A percentile compares a stretch with the other conserved stretches of the same genome.
Evolutionary conservation across 92 coral and sea anemone genomes (phyloP).

Genomic region (Paramuricea clavata): DNA sequence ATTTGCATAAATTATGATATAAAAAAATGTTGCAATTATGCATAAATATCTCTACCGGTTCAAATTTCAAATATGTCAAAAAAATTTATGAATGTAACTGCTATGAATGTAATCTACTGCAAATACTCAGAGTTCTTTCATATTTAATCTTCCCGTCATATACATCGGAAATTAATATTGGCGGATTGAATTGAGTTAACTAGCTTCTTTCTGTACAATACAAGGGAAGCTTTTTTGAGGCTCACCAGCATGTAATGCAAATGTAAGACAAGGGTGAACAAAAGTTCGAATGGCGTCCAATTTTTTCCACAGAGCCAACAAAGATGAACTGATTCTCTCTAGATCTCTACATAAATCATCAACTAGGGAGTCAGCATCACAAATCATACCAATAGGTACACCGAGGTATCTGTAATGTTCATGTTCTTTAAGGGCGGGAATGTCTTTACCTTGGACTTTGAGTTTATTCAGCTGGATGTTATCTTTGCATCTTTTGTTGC

Average conservation of each 20-base stretch:
- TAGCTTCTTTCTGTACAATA: neutral
- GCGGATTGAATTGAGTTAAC: no score
- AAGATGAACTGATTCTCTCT: constrained; percentile 11
- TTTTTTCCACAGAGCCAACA: constrained; percentile 47
- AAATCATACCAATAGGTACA: constrained; percentile 22
- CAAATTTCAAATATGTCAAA: no score
- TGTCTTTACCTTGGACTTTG: constrained; percentile 28
- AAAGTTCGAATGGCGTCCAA: constrained; percentile 48
- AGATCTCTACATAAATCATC: constrained; percentile 6
- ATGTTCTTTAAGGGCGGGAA: neutral
- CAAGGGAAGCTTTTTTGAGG: neutral
- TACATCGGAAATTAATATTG: no score
- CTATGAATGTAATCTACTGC: no score
- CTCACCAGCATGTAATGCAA: constrained; percentile 22
- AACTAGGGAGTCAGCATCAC: neutral
- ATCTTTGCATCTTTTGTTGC: neutral
- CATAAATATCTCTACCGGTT: no score
- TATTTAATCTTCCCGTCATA: no score
- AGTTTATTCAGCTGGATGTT: neutral
- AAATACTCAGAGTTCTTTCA: no score
- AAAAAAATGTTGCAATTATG: no score
- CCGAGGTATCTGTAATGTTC: constrained; percentile 42
- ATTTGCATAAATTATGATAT: no score
- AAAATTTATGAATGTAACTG: no score
- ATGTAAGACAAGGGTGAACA: constrained; percentile 38